These are phyloP conservation scores for Smittia aterrima DNA, from an alignment of 2,888 invertebrate species.

Conservation along the genomic window DNA sequence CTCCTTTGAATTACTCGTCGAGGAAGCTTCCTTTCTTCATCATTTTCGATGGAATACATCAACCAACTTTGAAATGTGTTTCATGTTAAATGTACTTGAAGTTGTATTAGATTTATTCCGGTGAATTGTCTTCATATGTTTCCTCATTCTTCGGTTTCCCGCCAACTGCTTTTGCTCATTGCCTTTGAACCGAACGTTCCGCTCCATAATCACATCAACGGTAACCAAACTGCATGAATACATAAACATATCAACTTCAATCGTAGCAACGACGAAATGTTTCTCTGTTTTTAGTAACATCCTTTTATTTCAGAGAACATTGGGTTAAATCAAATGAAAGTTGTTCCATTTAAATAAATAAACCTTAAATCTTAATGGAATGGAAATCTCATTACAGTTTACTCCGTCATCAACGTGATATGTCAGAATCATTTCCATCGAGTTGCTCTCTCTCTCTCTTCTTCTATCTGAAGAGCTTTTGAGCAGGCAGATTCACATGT, in stretches of 20 bases:
- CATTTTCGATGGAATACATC: too few species aligned
- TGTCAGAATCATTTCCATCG: background rate
- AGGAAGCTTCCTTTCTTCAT: background rate
- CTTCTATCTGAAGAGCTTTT: background rate
- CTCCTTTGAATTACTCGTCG: background rate
- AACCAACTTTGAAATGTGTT: background rate
- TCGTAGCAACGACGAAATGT: background rate
- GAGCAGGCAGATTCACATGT: too few species aligned
- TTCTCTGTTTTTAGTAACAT: too few species aligned
- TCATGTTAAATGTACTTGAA: slow-evolving; percentile 11
- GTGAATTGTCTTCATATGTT: background rate
- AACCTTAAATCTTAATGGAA: slow-evolving; percentile 19
- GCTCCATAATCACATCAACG: slow-evolving; percentile 3
- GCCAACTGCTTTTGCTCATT: background rate
- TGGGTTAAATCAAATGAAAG: too few species aligned
- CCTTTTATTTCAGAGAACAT: too few species aligned
- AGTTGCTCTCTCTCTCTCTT: background rate
- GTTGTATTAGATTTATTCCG: background rate
- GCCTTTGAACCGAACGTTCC: background rate
- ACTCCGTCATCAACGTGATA: slow-evolving; percentile 25
- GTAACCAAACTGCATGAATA: background rate
- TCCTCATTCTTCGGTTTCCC: background rate
- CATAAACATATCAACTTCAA: background rate
- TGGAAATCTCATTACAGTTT: slow-evolving; percentile 33
- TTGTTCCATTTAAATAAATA: background rate